These are phyloP conservation scores for Lithophane leautieri DNA, from an alignment of 2,888 invertebrate species.

Conservation along the genomic window DNA sequence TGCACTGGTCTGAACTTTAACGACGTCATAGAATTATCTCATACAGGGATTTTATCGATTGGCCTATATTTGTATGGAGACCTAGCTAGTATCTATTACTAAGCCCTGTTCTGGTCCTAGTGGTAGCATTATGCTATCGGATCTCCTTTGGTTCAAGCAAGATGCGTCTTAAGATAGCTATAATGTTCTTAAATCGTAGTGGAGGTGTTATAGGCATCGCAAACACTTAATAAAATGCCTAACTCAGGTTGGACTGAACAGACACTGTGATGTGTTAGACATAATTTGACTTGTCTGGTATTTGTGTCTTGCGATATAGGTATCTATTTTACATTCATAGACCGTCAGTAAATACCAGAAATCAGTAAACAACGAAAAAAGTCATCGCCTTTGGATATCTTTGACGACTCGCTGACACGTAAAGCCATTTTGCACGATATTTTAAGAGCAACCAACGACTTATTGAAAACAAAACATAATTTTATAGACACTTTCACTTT, in stretches of 20 bases:
- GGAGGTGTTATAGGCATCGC: not conserved
- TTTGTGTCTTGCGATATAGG: not conserved
- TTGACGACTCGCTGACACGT: conserved; percentile 16
- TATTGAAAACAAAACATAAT: conserved; percentile 27
- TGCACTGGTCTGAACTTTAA: conserved; percentile 28
- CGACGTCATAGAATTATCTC: conserved; percentile 31
- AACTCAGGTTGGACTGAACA: no score
- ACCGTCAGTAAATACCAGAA: conserved; percentile 17
- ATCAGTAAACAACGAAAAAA: conserved; percentile 37
- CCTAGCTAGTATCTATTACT: not conserved
- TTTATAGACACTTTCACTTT: conserved; percentile 48
- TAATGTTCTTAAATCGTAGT: not conserved
- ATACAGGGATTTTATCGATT: conserved; percentile 20
- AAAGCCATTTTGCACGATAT: conserved; percentile 24
- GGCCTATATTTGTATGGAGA: conserved; percentile 16
- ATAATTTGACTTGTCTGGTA: not conserved
- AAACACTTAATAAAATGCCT: no score
- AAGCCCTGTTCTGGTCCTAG: no score
- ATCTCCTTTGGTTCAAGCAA: not conserved
- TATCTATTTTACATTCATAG: conserved; percentile 4
- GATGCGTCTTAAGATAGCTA: not conserved
- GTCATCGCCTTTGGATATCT: conserved; percentile 2
- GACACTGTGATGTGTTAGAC: not conserved
- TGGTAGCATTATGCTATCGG: not conserved
- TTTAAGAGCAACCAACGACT: conserved; percentile 21